Base-by-base conservation (phyloP, 37 sponge, comb jelly and placozoan species). In the Chondrosia reniformis region DNA sequence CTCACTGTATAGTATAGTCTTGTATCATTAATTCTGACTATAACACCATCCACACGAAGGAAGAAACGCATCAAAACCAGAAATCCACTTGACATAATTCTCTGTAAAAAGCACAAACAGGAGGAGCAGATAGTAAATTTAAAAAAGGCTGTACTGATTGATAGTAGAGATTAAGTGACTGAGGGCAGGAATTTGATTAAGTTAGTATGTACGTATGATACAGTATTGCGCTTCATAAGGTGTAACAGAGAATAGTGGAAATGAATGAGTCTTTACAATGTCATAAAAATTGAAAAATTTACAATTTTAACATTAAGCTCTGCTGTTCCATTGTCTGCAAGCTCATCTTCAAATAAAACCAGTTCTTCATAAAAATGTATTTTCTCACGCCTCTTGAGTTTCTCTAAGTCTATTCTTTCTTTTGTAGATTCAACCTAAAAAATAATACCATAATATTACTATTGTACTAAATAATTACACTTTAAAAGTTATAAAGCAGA, bases 11-110 rank as follows among this genome's bases (percentile, higher is more conserved):
- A 89, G 72, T 94, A 94, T 25, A 89, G n/a, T 28, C 98, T 32
- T 17, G 94, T 94, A 33, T 97, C 98, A 78, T 91, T 83, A 36
- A 97, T 46, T 30, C 94, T 74, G 31, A 88, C 84, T 36, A 97
- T 61, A 17, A 94, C 92, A 17, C 84, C 90, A 78, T 97, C 98
- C 56, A 97, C 94, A 64, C 98, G 72, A 46, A 97, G 64, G 46
- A 94, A 97, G 82, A 84, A 89, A 32, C 98, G 64, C 75, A 82
- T 32, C 27, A 97, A 84, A 24, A 97, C 66, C 39, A 91, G 88
- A 74, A 97, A 87, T 21, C 90, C 88, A 81, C 87, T 87, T 32
- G 94, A 81, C 98, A 97, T 97, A n/a, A 91, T 88, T 25, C 98
- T 67, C 87, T 91, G 77, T 30, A 33, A 31, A 24, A 22, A 1